These are phyloP conservation scores for Thecocarcelia acutangulata DNA, from an alignment of 2,888 invertebrate genomes.

Conservation along the genomic window DNA sequence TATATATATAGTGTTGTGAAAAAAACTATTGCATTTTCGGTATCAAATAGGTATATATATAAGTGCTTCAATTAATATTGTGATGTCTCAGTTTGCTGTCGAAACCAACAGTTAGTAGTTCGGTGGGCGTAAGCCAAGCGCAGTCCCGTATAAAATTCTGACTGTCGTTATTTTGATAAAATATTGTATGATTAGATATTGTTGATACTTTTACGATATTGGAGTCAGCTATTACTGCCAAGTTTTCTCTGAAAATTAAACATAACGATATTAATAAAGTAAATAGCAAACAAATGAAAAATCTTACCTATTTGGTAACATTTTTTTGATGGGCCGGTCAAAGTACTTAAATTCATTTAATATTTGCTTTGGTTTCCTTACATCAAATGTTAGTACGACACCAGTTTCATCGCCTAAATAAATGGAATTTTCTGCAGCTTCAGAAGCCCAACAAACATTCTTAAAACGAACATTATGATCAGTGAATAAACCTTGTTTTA, in stretches of 20 bases:
- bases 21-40: constrained; percentile 14
- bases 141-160: constrained; percentile 72
- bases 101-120: constrained; percentile 72
- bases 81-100: constrained; percentile 72
- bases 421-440: constrained; percentile 64
- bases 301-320: constrained; percentile 70
- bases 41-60: background rate
- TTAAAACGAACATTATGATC: constrained; percentile 71
- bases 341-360: constrained; percentile 67
- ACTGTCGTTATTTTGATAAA: constrained; percentile 72
- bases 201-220: constrained; percentile 71
- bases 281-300: background rate
- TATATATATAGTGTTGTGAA: background rate
- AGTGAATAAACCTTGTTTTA: constrained; percentile 68
- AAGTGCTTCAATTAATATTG: constrained; percentile 48
- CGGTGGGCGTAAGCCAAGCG: constrained; percentile 67
- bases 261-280: too few species aligned
- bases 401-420: constrained; percentile 74
- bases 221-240: constrained; percentile 72
- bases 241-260: constrained; percentile 68
- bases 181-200: constrained; percentile 39
- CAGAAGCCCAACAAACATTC: constrained; percentile 70
- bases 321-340: constrained; percentile 72
- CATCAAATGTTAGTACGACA: constrained; percentile 69
- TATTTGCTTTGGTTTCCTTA: constrained; percentile 70